These are phyloP conservation scores for Clarias macrocephalus DNA, from an alignment of 2,113 vertebrate genomes.

Conservation along the genomic window DNA sequence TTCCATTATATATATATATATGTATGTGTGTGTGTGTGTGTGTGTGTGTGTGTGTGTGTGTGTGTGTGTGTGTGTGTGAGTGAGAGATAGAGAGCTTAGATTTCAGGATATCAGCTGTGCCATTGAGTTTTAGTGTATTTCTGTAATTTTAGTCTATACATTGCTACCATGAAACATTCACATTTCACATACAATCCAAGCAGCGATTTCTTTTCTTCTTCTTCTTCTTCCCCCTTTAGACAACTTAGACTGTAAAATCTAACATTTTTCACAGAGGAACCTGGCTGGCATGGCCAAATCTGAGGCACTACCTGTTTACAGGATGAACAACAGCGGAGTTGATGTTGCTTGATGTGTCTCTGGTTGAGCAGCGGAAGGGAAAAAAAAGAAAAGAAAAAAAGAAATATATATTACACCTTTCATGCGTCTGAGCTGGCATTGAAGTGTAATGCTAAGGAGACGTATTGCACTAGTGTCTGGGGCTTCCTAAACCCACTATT, in stretches of 20 bases:
- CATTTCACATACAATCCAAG: slow-evolving; percentile 36
- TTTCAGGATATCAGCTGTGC: slow-evolving; percentile 26
- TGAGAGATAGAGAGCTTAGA: neutral
- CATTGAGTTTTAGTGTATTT: slow-evolving; percentile 49
- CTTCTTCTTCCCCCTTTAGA: neutral
- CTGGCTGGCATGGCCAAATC: neutral
- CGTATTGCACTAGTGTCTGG: slow-evolving; percentile 57
- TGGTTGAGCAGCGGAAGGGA: slow-evolving; percentile 27
- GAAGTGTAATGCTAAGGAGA: slow-evolving; percentile 40
- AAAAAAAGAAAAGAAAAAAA: too few species aligned
- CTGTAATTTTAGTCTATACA: slow-evolving; percentile 27
- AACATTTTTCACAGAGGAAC: slow-evolving; percentile 1
- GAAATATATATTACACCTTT: slow-evolving; percentile 49
- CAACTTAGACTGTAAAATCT: neutral
- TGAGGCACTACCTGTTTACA: slow-evolving; percentile 22
- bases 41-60: too few species aligned
- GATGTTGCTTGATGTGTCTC: slow-evolving; percentile 5
- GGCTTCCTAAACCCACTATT: slow-evolving; percentile 38
- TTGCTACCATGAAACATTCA: slow-evolving; percentile 44
- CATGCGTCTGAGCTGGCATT: slow-evolving; percentile 62
- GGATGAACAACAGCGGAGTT: slow-evolving; percentile 32
- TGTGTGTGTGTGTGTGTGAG: too few species aligned
- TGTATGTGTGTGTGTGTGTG: too few species aligned
- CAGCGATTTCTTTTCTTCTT: slow-evolving; percentile 11
- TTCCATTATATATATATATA: too few species aligned